phyloP scores from a whole-genome alignment of 92 coral and sea anemone species.

The Meandrina meandrites region DNA sequence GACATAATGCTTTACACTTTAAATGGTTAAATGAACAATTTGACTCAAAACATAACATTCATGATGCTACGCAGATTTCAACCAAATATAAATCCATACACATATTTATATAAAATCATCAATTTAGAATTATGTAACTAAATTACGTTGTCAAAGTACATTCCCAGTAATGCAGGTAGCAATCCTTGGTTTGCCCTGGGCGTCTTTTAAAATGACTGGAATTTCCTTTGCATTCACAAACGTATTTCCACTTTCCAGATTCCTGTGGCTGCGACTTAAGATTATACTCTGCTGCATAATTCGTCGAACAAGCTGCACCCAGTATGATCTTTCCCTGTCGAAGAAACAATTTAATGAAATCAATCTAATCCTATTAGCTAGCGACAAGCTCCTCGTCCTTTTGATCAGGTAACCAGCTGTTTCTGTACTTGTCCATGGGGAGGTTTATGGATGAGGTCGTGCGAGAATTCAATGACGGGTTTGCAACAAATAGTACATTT shows the following conservation, averaged over 20 bases:
- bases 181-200: background rate
- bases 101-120: no score
- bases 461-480: background rate
- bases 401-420: no score
- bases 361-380: no score
- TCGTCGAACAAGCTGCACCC: constrained; percentile 48
- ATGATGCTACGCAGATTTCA: background rate
- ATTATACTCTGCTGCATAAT: constrained; percentile 38
- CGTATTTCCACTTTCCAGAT: background rate
- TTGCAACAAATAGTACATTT: background rate
- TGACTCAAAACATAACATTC: no score
- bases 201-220: background rate
- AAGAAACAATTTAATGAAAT: background rate
- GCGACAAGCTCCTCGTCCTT: no score
- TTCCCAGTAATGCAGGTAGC: constrained; percentile 27
- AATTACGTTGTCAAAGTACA: background rate
- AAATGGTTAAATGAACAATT: no score
- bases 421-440: no score
- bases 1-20: no score
- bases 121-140: background rate
- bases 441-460: no score
- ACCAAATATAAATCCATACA: background rate
- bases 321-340: constrained; percentile 26
- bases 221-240: constrained; percentile 30
- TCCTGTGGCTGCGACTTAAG: background rate